These are phyloP conservation scores for Coluber constrictor DNA, from an alignment of 2,797 vertebrate species.

Conservation along the genomic window DNA sequence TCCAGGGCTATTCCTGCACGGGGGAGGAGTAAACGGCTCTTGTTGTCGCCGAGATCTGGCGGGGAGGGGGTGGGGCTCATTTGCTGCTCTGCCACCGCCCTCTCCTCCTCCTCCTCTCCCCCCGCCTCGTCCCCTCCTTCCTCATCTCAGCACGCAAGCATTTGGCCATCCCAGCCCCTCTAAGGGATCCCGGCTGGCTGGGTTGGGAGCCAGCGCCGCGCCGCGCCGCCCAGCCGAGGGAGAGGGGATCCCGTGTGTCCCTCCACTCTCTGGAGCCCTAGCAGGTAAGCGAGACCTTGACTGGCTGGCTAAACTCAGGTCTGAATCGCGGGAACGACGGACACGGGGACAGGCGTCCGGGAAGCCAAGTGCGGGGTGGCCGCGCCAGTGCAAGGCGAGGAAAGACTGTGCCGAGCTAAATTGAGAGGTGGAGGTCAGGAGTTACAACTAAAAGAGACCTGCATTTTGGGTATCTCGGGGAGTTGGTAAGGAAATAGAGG, in stretches of 20 bases:
- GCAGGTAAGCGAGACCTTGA: background rate
- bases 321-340: background rate
- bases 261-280: background rate
- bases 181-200: constrained; percentile 2
- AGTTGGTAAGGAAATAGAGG: background rate
- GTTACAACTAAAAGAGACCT: background rate
- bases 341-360: background rate
- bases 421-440: background rate
- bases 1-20: background rate
- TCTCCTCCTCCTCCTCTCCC: background rate
- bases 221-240: background rate
- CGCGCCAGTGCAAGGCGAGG: background rate
- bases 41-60: background rate
- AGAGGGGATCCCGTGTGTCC: background rate
- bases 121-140: background rate
- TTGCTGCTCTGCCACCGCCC: background rate
- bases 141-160: background rate
- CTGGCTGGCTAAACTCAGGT: background rate
- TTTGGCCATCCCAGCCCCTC: background rate
- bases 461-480: background rate
- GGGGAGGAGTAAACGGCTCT: constrained; percentile 3
- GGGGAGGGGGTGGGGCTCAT: background rate
- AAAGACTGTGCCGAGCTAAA: background rate
- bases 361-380: background rate
- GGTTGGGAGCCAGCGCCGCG: background rate